Base-by-base conservation (phyloP, 2,888 invertebrate genomes). In the Machimus atricapillus region DNA sequence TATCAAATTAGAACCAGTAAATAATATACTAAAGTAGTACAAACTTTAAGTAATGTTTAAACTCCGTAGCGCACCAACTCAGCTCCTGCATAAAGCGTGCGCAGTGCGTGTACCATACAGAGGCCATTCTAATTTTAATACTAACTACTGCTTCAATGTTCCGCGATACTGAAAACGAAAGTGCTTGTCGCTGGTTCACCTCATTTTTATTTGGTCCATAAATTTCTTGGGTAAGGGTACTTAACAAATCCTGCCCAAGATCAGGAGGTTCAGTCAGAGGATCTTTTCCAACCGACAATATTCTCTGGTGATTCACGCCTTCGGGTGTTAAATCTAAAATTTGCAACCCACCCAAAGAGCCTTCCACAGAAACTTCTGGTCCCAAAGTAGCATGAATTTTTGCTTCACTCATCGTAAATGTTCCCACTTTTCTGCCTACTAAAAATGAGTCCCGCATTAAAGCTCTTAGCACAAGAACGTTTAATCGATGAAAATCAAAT, bases 31-130 rank as follows among this genome's bases (percentile, higher is more conserved):
- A 56, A 85, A 56, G 58, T 73, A 74, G 14, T 43, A 89, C 91
- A 90, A 89, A 93, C 92, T 91, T 91, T 0, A 93, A 88, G 87
- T 98, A 98, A 91, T 97, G 97, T 91, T 97, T 96, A 92, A 98
- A 98, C 93, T 98, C 97, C 16, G 96, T 96, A 14, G 97, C 96
- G 92, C 98, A 98, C 58, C 96, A 96, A 90, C 96, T 96, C 88
- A 98, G 93, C 92, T 98, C 98, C 46, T 95, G 94, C 86, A 98
- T 94, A 91, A 98, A 95, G 89, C 96, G 95, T 0, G 97, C 97
- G 85, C 97, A 97, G 93, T 99, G 98, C 4, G 97, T 97, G 93
- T 98, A 98, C 95, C 97, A 97, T 87, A 98, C 96, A 56, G 97
- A 97, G 1, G 97, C 98, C 95, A 98, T 96, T 90, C 95, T 94